A percentile compares a stretch with the other conserved stretches of the same genome.
Evolutionary conservation across 2,888 invertebrate genomes (phyloP).

Genomic region (Caenorhabditis macrosperma): DNA sequence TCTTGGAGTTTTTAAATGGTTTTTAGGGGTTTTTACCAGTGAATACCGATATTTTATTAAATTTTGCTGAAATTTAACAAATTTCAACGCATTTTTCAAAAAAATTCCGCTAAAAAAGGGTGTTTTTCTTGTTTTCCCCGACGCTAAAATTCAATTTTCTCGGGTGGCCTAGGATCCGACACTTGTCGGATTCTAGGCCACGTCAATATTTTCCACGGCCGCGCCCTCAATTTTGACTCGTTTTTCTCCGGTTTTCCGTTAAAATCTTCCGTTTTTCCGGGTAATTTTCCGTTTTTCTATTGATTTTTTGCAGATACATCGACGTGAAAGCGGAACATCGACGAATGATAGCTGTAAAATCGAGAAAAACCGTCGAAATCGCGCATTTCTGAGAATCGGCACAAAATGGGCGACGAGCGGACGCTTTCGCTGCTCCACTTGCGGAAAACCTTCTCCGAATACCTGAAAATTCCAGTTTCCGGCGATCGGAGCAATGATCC

Average conservation of each 20-base stretch:
- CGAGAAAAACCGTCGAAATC: no score
- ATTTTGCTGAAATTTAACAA: no score
- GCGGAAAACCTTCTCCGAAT: conserved; percentile 95
- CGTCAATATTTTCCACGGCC: not conserved
- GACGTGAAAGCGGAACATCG: no score
- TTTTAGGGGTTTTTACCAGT: no score
- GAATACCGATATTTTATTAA: no score
- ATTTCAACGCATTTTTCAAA: not conserved
- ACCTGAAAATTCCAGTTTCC: conserved; percentile 87
- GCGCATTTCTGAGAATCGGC: not conserved
- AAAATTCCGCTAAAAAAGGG: no score
- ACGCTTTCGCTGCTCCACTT: conserved; percentile 95
- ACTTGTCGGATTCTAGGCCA: not conserved
- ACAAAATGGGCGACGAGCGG: conserved; percentile 58
- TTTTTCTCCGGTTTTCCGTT: not conserved
- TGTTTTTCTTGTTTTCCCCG: no score
- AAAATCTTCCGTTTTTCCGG: no score
- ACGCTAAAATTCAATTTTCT: no score
- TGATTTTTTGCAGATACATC: no score
- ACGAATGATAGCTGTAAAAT: conserved; percentile 10
- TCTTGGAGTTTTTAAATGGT: no score
- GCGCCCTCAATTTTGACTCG: not conserved
- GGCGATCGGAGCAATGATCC: conserved; percentile 87
- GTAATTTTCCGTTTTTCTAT: no score
- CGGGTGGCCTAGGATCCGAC: not conserved